Evolutionary conservation across 1,140 invertebrate genomes (phyloP), one percentile per base, ranked within the genome.

Genomic region (Sinonovacula constricta): DNA sequence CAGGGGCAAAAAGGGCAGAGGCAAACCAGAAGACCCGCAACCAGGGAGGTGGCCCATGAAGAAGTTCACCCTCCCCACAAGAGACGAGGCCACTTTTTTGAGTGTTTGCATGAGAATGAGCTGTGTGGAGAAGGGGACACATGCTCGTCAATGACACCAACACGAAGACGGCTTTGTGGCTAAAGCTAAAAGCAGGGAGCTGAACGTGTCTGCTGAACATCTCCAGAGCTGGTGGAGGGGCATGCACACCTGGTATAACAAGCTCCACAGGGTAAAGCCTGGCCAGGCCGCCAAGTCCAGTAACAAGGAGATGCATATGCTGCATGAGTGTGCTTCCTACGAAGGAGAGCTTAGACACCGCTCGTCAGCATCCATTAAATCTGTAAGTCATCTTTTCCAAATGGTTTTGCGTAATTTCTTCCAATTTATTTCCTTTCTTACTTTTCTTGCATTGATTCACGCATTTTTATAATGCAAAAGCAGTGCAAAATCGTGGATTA

Each of bases 341-440:
- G 45, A 69, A 49, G 51, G 66, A 28, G 66, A 69, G 26, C 15
- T 69, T 24, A 51, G 66, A 51, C 66, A 69, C 66, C 51, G 66
- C 12, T 51, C 24, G 28, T 51, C 66, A 53, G 66, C 39, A 51
- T 49, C 66, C 15, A 51, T 69, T 66, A 83, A 70, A 82, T n/a
- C 59, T 72, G 83, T 86, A 80, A 80, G 80, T 82, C 15, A 45
- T 81, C 34, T 57, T 67, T 31, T 39, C 53, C 36, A n/a, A n/a
- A n/a, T n/a, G n/a, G n/a, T n/a, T n/a, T n/a, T n/a, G n/a, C n/a
- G n/a, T n/a, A n/a, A n/a, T n/a, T n/a, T n/a, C n/a, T n/a, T n/a
- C n/a, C n/a, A n/a, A n/a, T n/a, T n/a, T n/a, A n/a, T n/a, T n/a
- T n/a, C n/a, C n/a, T n/a, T n/a, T n/a, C n/a, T n/a, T n/a, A n/a